phyloP scores from a whole-genome alignment of 2,888 invertebrate genomes.

The Trileptium ribeirensis region DNA sequence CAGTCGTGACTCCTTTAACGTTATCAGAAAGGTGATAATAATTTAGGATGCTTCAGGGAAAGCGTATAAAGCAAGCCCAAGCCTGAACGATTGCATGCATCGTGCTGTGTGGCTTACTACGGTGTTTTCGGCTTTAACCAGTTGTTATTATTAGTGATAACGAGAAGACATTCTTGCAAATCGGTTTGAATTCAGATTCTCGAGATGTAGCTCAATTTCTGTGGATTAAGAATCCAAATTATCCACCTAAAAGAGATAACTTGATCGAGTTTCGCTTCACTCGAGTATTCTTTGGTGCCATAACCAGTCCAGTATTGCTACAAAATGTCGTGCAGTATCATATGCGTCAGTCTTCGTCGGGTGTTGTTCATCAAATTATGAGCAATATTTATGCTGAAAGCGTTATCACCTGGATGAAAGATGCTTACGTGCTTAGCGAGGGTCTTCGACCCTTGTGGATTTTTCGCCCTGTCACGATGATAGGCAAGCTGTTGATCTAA shows the following conservation, averaged over 20 bases:
- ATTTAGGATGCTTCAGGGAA: constrained; percentile 38
- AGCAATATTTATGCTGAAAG: neutral
- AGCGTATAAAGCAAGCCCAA: constrained; percentile 14
- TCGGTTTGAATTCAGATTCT: constrained; percentile 27
- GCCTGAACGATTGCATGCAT: constrained; percentile 35
- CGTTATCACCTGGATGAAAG: neutral
- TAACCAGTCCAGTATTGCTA: constrained; percentile 31
- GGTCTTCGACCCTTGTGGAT: neutral
- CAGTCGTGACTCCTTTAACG: constrained; percentile 29
- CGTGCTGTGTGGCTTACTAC: constrained; percentile 28
- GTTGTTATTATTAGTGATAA: constrained; percentile 21
- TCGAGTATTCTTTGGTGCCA: constrained; percentile 36
- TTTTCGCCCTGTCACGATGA: neutral
- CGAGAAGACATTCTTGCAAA: constrained; percentile 30
- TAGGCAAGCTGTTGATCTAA: neutral
- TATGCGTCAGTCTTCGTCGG: neutral
- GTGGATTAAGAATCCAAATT: neutral
- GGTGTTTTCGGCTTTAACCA: constrained; percentile 28
- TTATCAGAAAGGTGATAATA: constrained; percentile 34
- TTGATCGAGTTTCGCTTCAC: constrained; percentile 32
- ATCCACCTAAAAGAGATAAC: constrained; percentile 27
- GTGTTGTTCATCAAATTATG: neutral
- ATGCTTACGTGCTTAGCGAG: neutral
- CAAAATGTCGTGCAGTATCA: constrained; percentile 27
- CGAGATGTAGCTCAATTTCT: constrained; percentile 26